Evolutionary conservation across 2,797 vertebrate species (phyloP), one percentile per base, ranked within the genome.

Genomic region (Xerus rutilus): DNA sequence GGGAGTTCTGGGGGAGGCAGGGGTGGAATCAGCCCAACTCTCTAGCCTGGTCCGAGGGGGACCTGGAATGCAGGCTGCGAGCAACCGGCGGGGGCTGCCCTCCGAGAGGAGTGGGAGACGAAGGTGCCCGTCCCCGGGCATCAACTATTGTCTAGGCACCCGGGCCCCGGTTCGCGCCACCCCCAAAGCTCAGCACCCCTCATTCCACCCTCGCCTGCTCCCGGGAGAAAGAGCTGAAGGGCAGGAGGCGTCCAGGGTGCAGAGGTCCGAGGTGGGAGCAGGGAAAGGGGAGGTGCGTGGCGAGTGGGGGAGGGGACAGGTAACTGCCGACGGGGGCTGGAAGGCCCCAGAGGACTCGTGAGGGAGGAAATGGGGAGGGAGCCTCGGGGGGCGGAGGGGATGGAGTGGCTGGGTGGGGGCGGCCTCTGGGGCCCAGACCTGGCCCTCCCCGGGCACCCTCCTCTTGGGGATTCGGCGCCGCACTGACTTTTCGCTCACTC

Each of bases 111-210:
- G 78, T 3, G 0, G 86, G 82, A 54, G 30, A 73, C 94, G 17
- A 62, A 47, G 94, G 62, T 21, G 89, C 83, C 14, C 0, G 89
- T 64, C 74, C 15, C 93, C 57, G 39, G 17, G 87, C 96, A 96
- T 97, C 97, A 96, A 97, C 97, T 97, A 97, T 96, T 97, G 97
- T 97, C 88, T 88, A 49, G 89, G 95, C 65, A 65, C 72, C 72
- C 39, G 43, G 93, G 95, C 86, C 79, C 88, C 92, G 23, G 81
- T 85, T 94, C 91, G 78, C 72, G 72, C 97, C 77, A 86, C 92
- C 94, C 94, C 94, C 35, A 86, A 86, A 11, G 43, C 87, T 92
- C 91, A 5, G 84, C 82, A 47, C 5, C 76, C 95, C 86, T 82
- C 97, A 97, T 96, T 83, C 69, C 84, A 35, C 87, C 94, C 23